A percentile compares a stretch with the other conserved stretches of the same genome.
Conservation (phyloP, 2,797 vertebrate genomes). For the Muraenolepis orangiensis region DNA sequence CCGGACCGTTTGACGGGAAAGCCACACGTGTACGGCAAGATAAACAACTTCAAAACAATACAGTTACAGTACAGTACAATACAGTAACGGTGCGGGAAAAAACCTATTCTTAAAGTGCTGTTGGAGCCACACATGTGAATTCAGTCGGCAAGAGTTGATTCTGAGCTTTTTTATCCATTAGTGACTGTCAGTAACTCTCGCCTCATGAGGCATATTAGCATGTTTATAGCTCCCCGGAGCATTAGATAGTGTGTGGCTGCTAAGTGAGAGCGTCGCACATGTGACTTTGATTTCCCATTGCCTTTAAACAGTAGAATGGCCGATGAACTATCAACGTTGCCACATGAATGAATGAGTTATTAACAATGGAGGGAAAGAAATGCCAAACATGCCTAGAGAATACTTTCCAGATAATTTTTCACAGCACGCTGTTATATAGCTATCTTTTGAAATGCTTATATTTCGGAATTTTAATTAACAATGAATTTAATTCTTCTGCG, state of each 20-base stretch:
- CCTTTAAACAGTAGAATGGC: neutral
- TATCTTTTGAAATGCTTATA: neutral
- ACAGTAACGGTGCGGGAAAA: neutral
- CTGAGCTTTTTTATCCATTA: neutral
- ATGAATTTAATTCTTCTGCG: too few species aligned
- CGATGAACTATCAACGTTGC: constrained; percentile 9
- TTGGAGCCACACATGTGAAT: neutral
- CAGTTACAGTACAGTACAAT: too few species aligned
- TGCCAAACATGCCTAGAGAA: neutral
- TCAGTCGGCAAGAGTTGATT: neutral
- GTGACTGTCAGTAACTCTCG: neutral
- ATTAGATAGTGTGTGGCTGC: constrained; percentile 37
- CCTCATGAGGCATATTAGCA: constrained; percentile 29
- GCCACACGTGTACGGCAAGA: neutral
- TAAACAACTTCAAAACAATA: neutral
- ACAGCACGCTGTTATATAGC: neutral
- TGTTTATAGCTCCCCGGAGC: constrained; percentile 34
- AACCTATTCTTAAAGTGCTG: neutral
- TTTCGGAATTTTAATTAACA: constrained; percentile 12
- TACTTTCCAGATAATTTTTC: neutral
- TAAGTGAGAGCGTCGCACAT: constrained; percentile 31
- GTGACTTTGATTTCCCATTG: constrained; percentile 21
- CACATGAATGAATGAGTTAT: constrained; percentile 30
- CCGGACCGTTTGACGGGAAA: neutral
- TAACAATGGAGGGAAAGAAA: constrained; percentile 27